A percentile compares a stretch with the other conserved stretches of the same genome.
These are phyloP conservation scores for Gasterosteus aculeatus DNA, from an alignment of 2,113 vertebrate genomes.

Conservation along the genomic window DNA sequence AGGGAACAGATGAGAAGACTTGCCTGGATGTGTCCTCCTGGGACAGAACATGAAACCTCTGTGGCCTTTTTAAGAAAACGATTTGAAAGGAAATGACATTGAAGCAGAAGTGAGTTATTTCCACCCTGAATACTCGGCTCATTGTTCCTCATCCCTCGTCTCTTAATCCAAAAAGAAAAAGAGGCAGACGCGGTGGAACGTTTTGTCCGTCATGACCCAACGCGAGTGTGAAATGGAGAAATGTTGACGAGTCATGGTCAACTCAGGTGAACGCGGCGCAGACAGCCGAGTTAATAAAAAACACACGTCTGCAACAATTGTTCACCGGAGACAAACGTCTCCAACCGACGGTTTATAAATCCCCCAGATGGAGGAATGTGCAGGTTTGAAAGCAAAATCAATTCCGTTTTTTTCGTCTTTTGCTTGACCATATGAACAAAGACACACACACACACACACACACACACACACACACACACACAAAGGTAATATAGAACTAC, in stretches of 20 bases:
- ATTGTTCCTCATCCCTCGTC: background rate
- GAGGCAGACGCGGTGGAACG: background rate
- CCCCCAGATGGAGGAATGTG: constrained; percentile 5
- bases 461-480: background rate
- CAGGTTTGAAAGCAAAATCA: constrained; percentile 28
- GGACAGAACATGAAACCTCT: background rate
- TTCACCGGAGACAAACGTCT: background rate
- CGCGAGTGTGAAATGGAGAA: background rate
- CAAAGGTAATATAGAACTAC: background rate
- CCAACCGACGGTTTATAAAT: no score
- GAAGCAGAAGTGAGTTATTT: constrained; percentile 36
- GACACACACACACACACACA: constrained; percentile 14
- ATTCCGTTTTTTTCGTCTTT: constrained; percentile 19
- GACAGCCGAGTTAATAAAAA: constrained; percentile 4
- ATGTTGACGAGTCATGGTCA: constrained; percentile 15
- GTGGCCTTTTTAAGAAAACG: no score
- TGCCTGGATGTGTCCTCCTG: constrained; percentile 26
- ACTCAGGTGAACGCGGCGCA: constrained; percentile 7
- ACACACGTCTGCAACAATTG: constrained; percentile 1
- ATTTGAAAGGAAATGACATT: constrained; percentile 1
- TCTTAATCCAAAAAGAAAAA: background rate
- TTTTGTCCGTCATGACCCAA: constrained; percentile 3
- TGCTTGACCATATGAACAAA: constrained; percentile 14
- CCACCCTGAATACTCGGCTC: background rate
- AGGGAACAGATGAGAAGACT: background rate